Base-by-base conservation (phyloP, 2,888 invertebrate genomes). In the Brachynemurus nebulosus region DNA sequence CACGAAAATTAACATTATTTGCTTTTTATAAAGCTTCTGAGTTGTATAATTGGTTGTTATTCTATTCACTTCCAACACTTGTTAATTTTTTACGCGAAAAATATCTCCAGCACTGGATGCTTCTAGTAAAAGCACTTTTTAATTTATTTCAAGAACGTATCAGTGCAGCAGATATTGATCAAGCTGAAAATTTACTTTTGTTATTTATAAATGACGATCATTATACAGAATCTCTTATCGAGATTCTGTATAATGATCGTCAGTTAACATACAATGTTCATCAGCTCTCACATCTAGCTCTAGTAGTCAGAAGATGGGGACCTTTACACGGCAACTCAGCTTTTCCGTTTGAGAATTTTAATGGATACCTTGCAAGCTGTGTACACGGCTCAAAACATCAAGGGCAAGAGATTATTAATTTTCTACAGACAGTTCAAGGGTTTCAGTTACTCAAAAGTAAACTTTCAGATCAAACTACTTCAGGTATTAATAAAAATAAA, bases 291-390 rank as follows among this genome's bases (percentile, higher is more conserved):
- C 54, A 54, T 48, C 45, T 53, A 9, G 39, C 38, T 1, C 36
- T 50, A 12, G 35, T 39, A 44, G 52, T 53, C 17, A 46, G 45
- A 44, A 42, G 52, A n/a, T 55, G 54, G 53, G 53, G 55, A 25
- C 53, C 52, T 39, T n/a, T n/a, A n/a, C n/a, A n/a, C n/a, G 46
- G 53, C 16, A 49, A 47, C 8, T 50, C 53, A 9, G 48, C 52
- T 16, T 54, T 53, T 35, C 46, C 48, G 16, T 55, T 50, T 44
- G 53, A 55, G 47, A 50, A 48, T 44, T 46, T 40, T 27, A 53
- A 53, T 44, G 53, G 53, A 20, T 49, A 49, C 42, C 40, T 53
- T 20, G 46, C 45, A 1, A 47, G 51, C 3, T 44, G 45, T 30
- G 47, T 52, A 41, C 50, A 53, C 47, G 52, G 51, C 7, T 47